Base-by-base conservation (phyloP, 2,888 invertebrate species). In the Biston betularia region DNA sequence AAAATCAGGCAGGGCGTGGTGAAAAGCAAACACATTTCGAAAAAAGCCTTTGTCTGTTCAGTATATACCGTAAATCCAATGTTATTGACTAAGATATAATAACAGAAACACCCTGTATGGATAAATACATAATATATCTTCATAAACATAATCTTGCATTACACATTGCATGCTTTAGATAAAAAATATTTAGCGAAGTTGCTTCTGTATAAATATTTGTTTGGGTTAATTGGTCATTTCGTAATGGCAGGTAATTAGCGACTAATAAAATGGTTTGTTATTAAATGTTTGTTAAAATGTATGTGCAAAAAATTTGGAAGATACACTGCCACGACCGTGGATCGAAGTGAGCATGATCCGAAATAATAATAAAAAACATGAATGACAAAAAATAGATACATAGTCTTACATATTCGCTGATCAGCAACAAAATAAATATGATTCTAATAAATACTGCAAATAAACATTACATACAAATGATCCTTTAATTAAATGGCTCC, bases 301-400 rank as follows among this genome's bases (percentile, higher is more conserved):
- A 68, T 72, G 78, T 73, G 71, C 72, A 74, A 78, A 77, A 79
- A 88, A 86, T 89, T 89, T 87, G 76, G 86, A 89, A 89, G 50
- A 75, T 82, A 74, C 59, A 50, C 83, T 84, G 85, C 86, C 84
- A 78, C 76, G 81, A 83, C 87, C 85, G 85, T 83, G 86, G 85
- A 79, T 81, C 79, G 79, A 85, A 78, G 85, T 87, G 83, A 71
- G 70, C 65, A 73, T 71, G 71, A 68, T 33, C 50, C 56, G 44
- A 60, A 73, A 74, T 79, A 76, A 79, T 81, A 63, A 72, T 73
- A 81, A 76, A 79, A 81, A 63, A 72, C 74, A 81, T 78, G 75
- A 78, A 67, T 75, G 69, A 76, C 54, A 78, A 24, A 74, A 65
- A 14, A 76, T 75, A 79, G 75, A 80, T 80, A 80, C 54, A 83